phyloP scores from a whole-genome alignment of 1,140 invertebrate genomes.

The Oreohelix idahoensis region DNA sequence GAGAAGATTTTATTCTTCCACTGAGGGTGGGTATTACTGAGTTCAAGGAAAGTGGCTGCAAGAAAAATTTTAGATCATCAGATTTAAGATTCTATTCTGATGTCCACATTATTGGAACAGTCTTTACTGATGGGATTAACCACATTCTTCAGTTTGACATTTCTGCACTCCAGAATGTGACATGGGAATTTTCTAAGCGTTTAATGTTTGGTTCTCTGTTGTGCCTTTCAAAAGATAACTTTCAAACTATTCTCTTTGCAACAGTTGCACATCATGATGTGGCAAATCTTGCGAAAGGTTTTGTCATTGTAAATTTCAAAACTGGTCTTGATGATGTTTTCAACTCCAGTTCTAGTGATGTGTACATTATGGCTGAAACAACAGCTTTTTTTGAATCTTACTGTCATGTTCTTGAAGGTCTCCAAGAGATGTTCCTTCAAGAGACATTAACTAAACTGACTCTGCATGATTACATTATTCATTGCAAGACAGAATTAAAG shows the following conservation, averaged over 20 bases:
- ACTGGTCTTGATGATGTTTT: too few relatives aligned
- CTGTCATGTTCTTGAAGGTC: constrained; percentile 71
- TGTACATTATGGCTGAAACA: constrained; percentile 74
- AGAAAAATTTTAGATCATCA: not conserved
- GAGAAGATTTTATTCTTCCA: constrained; percentile 79
- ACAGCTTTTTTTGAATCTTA: constrained; percentile 75
- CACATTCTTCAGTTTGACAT: not conserved
- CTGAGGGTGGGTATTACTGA: constrained; percentile 69
- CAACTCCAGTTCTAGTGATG: not conserved
- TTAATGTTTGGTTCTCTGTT: too few relatives aligned
- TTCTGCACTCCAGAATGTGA: not conserved
- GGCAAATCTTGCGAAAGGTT: too few relatives aligned
- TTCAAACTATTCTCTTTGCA: too few relatives aligned
- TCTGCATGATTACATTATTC: constrained; percentile 67
- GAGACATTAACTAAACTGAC: constrained; percentile 68
- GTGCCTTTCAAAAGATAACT: too few relatives aligned
- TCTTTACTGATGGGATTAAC: not conserved
- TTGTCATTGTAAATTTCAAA: too few relatives aligned
- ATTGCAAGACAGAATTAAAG: constrained; percentile 55
- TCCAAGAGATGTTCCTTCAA: constrained; percentile 71
- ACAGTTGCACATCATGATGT: too few relatives aligned
- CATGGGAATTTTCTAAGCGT: too few relatives aligned
- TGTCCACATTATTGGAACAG: not conserved
- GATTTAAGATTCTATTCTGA: constrained; percentile 13
- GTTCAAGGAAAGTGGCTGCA: constrained; percentile 39